Percentiles rank a stretch among this genome's conserved stretches.
These are phyloP conservation scores for Piscicola geometra DNA, from an alignment of 2,888 invertebrate species.

Conservation along the genomic window DNA sequence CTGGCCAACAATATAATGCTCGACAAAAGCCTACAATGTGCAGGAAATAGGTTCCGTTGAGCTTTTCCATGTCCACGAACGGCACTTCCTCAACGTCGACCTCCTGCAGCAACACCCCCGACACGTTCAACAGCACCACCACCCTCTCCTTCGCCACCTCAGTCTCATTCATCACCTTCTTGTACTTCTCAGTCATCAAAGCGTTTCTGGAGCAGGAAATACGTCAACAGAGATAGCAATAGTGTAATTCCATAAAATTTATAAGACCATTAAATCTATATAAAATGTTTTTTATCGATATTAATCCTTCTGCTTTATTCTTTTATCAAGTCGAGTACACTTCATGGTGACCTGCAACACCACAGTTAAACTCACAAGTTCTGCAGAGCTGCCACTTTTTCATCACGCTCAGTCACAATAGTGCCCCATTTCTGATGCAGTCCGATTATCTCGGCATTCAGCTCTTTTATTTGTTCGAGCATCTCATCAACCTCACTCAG, in stretches of 20 bases:
- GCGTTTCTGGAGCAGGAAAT: too few species aligned
- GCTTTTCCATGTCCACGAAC: not conserved
- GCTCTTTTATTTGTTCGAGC: not conserved
- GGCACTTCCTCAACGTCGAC: not conserved
- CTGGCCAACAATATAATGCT: too few species aligned
- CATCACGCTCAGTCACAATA: not conserved
- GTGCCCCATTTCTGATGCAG: not conserved
- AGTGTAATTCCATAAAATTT: too few species aligned
- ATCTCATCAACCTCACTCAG: not conserved
- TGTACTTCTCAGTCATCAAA: not conserved
- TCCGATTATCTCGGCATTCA: not conserved
- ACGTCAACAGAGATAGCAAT: too few species aligned
- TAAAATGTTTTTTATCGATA: too few species aligned
- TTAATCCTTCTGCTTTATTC: too few species aligned
- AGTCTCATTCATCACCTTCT: not conserved
- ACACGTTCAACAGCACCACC: not conserved
- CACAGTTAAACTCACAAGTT: conserved; percentile 7
- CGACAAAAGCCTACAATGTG: not conserved
- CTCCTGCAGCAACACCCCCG: not conserved
- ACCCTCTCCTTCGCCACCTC: not conserved
- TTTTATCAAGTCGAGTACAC: too few species aligned
- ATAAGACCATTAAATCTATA: too few species aligned
- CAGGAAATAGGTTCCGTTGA: not conserved
- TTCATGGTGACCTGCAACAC: too few species aligned
- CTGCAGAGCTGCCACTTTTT: not conserved